Evolutionary conservation across 2,888 invertebrate genomes (phyloP).

Genomic region (Alloscopus bannaensis): DNA sequence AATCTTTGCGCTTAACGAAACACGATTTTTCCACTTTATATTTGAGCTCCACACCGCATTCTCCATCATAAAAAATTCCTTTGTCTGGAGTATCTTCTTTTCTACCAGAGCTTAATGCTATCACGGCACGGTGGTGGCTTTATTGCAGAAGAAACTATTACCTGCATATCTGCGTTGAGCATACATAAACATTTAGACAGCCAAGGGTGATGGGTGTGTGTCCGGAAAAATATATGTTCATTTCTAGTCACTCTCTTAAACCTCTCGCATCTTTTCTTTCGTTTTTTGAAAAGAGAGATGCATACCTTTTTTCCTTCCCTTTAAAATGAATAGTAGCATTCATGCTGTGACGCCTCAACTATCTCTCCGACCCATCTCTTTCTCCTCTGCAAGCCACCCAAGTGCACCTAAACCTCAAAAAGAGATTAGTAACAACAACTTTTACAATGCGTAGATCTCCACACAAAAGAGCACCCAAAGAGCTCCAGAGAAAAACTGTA

Average conservation of each 20-base stretch:
- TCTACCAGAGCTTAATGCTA: too few relatives aligned
- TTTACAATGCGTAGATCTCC: slow-evolving; percentile 16
- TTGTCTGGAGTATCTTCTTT: too few relatives aligned
- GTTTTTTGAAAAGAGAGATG: slow-evolving; percentile 28
- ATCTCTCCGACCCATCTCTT: slow-evolving; percentile 51
- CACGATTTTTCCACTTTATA: too few relatives aligned
- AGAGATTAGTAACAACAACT: slow-evolving; percentile 55
- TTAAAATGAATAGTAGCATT: slow-evolving; percentile 51
- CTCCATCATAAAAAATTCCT: too few relatives aligned
- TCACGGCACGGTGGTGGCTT: too few relatives aligned
- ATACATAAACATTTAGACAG: slow-evolving; percentile 58
- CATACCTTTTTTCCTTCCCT: slow-evolving; percentile 7
- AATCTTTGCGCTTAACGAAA: too few relatives aligned
- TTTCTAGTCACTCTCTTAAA: slow-evolving; percentile 43
- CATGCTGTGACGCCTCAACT: slow-evolving; percentile 59
- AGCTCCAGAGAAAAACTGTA: too few relatives aligned
- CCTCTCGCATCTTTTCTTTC: slow-evolving; percentile 17
- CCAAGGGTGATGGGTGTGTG: slow-evolving; percentile 55
- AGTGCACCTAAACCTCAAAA: slow-evolving; percentile 52
- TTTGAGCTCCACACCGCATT: too few relatives aligned
- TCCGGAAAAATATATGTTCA: slow-evolving; percentile 47
- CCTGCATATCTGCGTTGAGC: slow-evolving; percentile 45
- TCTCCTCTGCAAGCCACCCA: slow-evolving; percentile 47
- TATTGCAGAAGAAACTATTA: too few relatives aligned
- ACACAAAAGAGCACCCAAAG: slow-evolving; percentile 44